Evolutionary conservation across 2,113 vertebrate genomes (phyloP), one percentile per base, ranked within the genome.

Genomic region (Aptenodytes patagonicus): DNA sequence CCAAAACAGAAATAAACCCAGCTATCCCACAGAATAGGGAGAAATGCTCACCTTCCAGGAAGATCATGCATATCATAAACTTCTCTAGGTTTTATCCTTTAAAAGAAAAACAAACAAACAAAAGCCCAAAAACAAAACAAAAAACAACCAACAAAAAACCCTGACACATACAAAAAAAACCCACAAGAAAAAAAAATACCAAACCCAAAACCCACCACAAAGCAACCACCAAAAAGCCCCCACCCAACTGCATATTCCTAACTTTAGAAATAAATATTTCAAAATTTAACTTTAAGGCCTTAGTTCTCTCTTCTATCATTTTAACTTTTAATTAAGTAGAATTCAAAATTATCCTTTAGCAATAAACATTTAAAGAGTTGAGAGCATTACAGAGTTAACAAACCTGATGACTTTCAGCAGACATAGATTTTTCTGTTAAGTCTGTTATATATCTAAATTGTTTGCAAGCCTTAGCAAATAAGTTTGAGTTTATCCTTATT

Each of bases 401-500:
- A 87, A 51, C 5, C 18, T 44, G 10, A n/a, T 20, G 46, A 18
- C n/a, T 94, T 87, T 64, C 52, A 79, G 65, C 42, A 85, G 60
- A 73, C 25, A 44, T 31, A 81, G 61, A 86, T 92, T 96, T 95
- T 96, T 76, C 57, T 85, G n/a, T 87, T 90, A 86, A 58, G 72
- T 65, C 38, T 94, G 68, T 57, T 92, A 76, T 16, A 24, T 62
- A 84, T 64, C 73, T 93, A 81, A 94, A 94, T 93, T 82, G 26
- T 89, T 93, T 92, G 75, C 60, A 93, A 95, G 47, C 62, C 18
- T 68, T 75, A 84, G 75, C 64, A 96, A 92, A 87, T 78, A 90
- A 84, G 17, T 83, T 78, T 25, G 69, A 75, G 31, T 94, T 91
- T 82, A 77, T 69, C 47, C 17, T 87, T 61, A 18, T 72, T 72